Base-by-base conservation (phyloP, 2,888 invertebrate genomes). In the Minunthozetes semirufus region DNA sequence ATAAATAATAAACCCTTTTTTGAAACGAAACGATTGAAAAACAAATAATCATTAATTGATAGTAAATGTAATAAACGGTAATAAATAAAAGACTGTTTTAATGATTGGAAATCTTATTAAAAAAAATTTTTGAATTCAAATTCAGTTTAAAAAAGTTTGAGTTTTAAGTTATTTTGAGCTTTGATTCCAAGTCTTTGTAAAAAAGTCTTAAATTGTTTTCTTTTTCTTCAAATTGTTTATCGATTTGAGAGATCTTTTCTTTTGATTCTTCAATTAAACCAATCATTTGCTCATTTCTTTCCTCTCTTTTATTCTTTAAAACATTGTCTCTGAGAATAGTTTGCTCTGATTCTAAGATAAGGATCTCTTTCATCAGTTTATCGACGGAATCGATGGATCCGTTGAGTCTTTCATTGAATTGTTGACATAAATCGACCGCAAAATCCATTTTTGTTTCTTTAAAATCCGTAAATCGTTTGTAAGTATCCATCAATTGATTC, bases 401-500 rank as follows among this genome's bases (percentile, higher is more conserved):
- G 19, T 38, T 38, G 38, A 66, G 33, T 27, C n/a, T 1, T 9
- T 59, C 29, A 59, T 59, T 17, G 3, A 59, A 59, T 59, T 59
- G 59, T n/a, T 59, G 25, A 27, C 59, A 66, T 3, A 15, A 77
- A 38, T 74, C 74, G 6, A 76, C 74, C 25, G 38, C 53, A 13
- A 22, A 70, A 63, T 72, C 68, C 38, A 50, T 25, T 33, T 74
- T 48, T 38, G 33, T 71, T 17, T 71, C 70, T 33, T 42, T 70
- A 22, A 70, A 19, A 74, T 74, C 70, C 13, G 29, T 74, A 1
- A 70, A 11, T 25, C 50, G 70, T 38, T 70, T 53, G 11, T 38
- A 70, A 15, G 48, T 27, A 25, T 74, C 48, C 2, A 71, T 19
- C 25, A 38, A 1, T 48, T 70, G 53, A 17, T 46, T 9, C 11